Percentiles rank a stretch among this genome's conserved stretches.
phyloP scores from a whole-genome alignment of 2,888 invertebrate species.

The Steinernema scapterisci region DNA sequence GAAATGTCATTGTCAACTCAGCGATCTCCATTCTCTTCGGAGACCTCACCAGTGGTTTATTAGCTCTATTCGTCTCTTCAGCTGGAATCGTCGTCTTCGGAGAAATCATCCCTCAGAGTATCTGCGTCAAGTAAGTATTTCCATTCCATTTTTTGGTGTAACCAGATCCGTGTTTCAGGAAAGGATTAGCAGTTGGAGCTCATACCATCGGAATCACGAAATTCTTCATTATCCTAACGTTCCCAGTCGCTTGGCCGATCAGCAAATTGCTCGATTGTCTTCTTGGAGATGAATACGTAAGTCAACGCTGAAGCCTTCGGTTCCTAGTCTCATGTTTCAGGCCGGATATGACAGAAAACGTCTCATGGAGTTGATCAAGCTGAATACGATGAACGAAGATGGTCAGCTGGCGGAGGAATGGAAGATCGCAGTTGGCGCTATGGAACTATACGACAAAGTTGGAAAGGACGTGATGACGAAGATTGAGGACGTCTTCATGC shows the following conservation, averaged over 20 bases:
- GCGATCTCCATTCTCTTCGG: constrained; percentile 91
- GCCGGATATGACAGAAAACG: constrained; percentile 49
- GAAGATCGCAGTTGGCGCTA: constrained; percentile 76
- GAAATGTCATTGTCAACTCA: constrained; percentile 69
- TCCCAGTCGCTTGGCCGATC: constrained; percentile 88
- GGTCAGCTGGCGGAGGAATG: constrained; percentile 58
- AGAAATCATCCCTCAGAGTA: constrained; percentile 76
- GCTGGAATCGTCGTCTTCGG: constrained; percentile 82
- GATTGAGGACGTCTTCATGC: constrained; percentile 86
- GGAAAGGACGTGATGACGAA: constrained; percentile 90
- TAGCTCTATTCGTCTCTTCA: constrained; percentile 40
- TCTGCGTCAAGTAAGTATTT: constrained; percentile 72
- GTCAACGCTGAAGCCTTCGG: too few species aligned
- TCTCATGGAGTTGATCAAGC: constrained; percentile 52
- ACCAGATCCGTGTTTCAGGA: constrained; percentile 38
- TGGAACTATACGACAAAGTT: constrained; percentile 90
- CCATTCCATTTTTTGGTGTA: background rate
- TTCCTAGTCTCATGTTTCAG: background rate
- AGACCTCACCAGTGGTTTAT: constrained; percentile 74
- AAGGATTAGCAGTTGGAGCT: constrained; percentile 65
- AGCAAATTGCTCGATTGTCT: constrained; percentile 51
- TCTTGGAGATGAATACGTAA: constrained; percentile 46
- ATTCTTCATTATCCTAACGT: constrained; percentile 53
- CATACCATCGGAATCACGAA: constrained; percentile 84
- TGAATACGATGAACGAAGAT: constrained; percentile 46